phyloP scores from a whole-genome alignment of 2,797 vertebrate genomes.

The Tenualosa ilisha region DNA sequence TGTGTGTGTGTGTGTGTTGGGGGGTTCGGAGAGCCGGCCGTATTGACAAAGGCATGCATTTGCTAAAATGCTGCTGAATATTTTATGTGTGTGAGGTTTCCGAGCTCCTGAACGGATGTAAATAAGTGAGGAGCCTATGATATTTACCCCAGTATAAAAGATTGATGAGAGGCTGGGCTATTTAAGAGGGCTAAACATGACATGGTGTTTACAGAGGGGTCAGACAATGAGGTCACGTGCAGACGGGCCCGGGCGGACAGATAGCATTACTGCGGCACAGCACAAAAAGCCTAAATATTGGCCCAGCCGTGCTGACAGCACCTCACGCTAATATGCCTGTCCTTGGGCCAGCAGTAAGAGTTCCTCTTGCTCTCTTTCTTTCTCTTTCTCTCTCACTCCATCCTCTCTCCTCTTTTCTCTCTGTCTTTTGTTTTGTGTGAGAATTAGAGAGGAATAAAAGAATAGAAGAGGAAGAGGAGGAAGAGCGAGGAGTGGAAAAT shows the following conservation, averaged over 20 bases:
- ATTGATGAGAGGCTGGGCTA: slow-evolving; percentile 87
- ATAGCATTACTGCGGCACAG: slow-evolving; percentile 68
- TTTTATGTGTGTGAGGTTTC: slow-evolving; percentile 79
- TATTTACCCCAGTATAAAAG: slow-evolving; percentile 89
- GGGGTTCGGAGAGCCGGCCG: slow-evolving; percentile 57
- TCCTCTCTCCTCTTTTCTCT: slow-evolving; percentile 45
- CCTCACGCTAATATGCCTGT: slow-evolving; percentile 8
- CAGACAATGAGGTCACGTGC: slow-evolving; percentile 76
- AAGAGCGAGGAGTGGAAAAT: background rate
- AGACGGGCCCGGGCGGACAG: slow-evolving; percentile 70
- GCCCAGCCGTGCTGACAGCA: slow-evolving; percentile 55
- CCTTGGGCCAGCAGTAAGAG: slow-evolving; percentile 24
- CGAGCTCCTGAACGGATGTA: slow-evolving; percentile 85
- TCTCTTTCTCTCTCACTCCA: slow-evolving; percentile 48
- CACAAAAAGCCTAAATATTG: slow-evolving; percentile 63
- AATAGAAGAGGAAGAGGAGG: background rate
- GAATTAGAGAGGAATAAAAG: background rate
- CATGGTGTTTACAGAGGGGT: slow-evolving; percentile 87
- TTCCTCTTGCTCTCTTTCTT: background rate
- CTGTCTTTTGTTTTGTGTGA: background rate
- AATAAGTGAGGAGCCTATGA: slow-evolving; percentile 94
- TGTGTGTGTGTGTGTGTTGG: background rate
- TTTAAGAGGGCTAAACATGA: slow-evolving; percentile 88
- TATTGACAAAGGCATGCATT: slow-evolving; percentile 77
- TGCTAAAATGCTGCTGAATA: slow-evolving; percentile 78